A percentile compares a stretch with the other conserved stretches of the same genome.
phyloP scores from a whole-genome alignment of 2,888 invertebrate genomes.

The Girardia tigrina region DNA sequence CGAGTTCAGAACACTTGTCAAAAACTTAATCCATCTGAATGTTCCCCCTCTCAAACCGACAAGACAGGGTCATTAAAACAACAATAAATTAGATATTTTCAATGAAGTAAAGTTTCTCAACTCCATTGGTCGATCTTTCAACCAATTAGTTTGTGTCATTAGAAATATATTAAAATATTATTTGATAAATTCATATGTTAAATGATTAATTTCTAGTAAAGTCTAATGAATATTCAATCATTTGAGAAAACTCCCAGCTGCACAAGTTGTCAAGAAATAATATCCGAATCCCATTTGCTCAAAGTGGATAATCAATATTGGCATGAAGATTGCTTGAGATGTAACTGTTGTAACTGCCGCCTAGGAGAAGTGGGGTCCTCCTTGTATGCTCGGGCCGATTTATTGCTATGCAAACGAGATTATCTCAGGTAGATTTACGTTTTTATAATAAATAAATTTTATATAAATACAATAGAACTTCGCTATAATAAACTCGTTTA shows the following conservation, averaged over 20 bases:
- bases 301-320: slow-evolving; percentile 61
- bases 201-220: background rate
- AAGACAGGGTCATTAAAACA: too few species aligned
- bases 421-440: slow-evolving; percentile 76
- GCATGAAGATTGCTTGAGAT: slow-evolving; percentile 81
- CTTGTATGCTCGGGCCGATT: slow-evolving; percentile 73
- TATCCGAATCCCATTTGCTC: slow-evolving; percentile 30
- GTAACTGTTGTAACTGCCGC: slow-evolving; percentile 74
- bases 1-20: too few species aligned
- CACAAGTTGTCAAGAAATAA: slow-evolving; percentile 24
- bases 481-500: too few species aligned
- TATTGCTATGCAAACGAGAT: slow-evolving; percentile 76
- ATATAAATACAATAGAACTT: too few species aligned
- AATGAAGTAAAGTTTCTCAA: too few species aligned
- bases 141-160: background rate
- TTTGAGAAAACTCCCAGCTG: background rate
- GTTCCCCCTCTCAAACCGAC: too few species aligned
- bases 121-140: background rate
- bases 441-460: too few species aligned
- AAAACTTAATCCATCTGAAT: too few species aligned
- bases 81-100: too few species aligned
- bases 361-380: slow-evolving; percentile 83
- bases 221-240: background rate
- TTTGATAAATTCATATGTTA: background rate
- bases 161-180: background rate